Evolutionary conservation across 2,888 invertebrate species (phyloP).

Genomic region (Drosophila melanocephala): DNA sequence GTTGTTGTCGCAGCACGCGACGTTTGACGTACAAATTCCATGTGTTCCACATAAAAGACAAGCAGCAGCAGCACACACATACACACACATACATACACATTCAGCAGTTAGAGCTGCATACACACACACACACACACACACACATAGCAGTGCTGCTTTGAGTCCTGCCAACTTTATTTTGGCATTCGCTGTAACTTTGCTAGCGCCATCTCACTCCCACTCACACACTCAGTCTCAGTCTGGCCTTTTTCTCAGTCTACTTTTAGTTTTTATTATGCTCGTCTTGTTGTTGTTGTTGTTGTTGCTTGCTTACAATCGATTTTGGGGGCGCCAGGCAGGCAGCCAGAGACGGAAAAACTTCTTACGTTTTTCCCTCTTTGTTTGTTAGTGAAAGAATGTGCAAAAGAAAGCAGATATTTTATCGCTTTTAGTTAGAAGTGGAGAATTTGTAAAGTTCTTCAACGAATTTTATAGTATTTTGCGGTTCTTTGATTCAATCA

Average conservation of each 20-base stretch:
- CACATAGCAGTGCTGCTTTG: conserved; percentile 33
- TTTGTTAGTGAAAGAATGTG: conserved; percentile 45
- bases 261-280: conserved; percentile 46
- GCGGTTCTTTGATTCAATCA: conserved; percentile 67
- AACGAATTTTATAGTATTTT: conserved; percentile 65
- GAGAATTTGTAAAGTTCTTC: conserved; percentile 70
- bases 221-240: conserved; percentile 8
- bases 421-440: conserved; percentile 73
- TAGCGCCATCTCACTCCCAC: conserved; percentile 12
- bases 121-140: conserved; percentile 9
- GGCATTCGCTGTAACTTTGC: conserved; percentile 49
- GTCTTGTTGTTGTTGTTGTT: conserved; percentile 37
- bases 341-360: conserved; percentile 64
- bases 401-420: conserved; percentile 68
- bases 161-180: conserved; percentile 69
- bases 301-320: conserved; percentile 80
- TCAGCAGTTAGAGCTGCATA: not conserved
- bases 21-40: conserved; percentile 34
- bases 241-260: conserved; percentile 21
- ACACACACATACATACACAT: not conserved
- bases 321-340: conserved; percentile 81
- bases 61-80: conserved; percentile 19
- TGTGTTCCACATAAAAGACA: conserved; percentile 55
- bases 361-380: conserved; percentile 30
- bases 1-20: conserved; percentile 67